Evolutionary conservation across 2,888 invertebrate genomes (phyloP), one percentile per base, ranked within the genome.

Genomic region (Mythimna pallens): DNA sequence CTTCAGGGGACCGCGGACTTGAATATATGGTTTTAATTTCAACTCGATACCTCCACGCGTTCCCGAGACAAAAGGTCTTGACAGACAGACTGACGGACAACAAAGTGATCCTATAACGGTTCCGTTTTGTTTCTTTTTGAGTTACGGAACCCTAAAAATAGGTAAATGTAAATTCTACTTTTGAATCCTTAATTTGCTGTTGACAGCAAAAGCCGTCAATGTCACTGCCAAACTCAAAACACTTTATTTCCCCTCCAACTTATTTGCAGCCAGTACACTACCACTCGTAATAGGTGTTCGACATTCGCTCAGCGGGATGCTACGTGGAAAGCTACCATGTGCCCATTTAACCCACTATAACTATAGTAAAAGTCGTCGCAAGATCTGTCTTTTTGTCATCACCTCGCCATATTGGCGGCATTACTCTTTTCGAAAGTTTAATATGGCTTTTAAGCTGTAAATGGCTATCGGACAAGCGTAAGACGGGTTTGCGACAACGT

Each of bases 351-450:
- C 81, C 47, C 75, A 77, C 79, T 83, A 79, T 87, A 86, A 82
- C 85, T 81, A 87, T 84, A 87, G 87, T 87, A 86, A 86, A 85
- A 86, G 86, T 86, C 75, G 59, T 58, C 71, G 36, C 76, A 73
- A 77, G 83, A 78, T 81, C 80, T 81, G 81, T 74, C 87, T 89
- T 89, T 90, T 88, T 89, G 89, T 89, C 84, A 85, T 73, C 84
- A 74, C 81, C 81, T 80, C 86, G 63, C 90, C 89, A 85, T 90
- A 89, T 87, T 79, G 73, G 87, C 73, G 59, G 77, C 81, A 83
- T 87, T 84, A 84, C 87, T 89, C 88, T 90, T 91, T 91, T 89
- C 87, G 91, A 90, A 90, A 91, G 89, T 89, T 88, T 88, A 72
- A 79, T 85, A 84, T 80, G 78, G 85, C 75, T 81, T 78, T 83